Conservation (phyloP, 2,888 invertebrate species). For the Carabus problematicus region DNA sequence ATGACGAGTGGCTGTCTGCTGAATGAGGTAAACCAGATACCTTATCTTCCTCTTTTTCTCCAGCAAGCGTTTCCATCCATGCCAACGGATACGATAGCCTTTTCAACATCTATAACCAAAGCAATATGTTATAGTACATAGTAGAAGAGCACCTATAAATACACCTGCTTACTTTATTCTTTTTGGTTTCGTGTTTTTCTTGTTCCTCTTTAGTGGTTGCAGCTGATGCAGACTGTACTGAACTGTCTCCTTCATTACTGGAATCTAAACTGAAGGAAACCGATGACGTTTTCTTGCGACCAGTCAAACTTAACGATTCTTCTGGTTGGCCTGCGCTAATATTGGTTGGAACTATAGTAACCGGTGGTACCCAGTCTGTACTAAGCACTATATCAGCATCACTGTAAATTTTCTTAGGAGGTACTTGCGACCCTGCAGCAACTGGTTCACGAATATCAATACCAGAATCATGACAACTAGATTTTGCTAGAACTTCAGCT, state of each 20-base stretch:
- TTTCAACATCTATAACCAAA: constrained; percentile 80
- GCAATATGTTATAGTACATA: constrained; percentile 21
- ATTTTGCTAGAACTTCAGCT: constrained; percentile 74
- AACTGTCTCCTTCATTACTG: constrained; percentile 62
- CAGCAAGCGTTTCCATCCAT: constrained; percentile 89
- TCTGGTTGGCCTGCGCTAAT: constrained; percentile 67
- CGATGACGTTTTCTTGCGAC: constrained; percentile 73
- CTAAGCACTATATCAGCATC: constrained; percentile 89
- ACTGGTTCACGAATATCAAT: constrained; percentile 83
- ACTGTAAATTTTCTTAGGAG: constrained; percentile 78
- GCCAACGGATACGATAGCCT: constrained; percentile 89
- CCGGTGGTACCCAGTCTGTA: constrained; percentile 87
- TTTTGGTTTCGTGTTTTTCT: constrained; percentile 65
- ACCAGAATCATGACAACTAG: constrained; percentile 88
- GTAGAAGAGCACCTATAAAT: background rate
- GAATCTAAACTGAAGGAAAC: constrained; percentile 77
- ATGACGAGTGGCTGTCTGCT: constrained; percentile 66
- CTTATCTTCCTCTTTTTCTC: constrained; percentile 69
- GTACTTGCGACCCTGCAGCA: constrained; percentile 70
- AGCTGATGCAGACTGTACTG: constrained; percentile 59
- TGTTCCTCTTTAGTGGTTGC: constrained; percentile 54
- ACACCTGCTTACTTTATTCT: constrained; percentile 63
- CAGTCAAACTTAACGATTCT: constrained; percentile 54
- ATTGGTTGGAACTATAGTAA: constrained; percentile 75
- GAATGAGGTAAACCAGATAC: constrained; percentile 59